Base-by-base conservation (phyloP, 1,140 invertebrate species). In the Melitaea cinxia region DNA sequence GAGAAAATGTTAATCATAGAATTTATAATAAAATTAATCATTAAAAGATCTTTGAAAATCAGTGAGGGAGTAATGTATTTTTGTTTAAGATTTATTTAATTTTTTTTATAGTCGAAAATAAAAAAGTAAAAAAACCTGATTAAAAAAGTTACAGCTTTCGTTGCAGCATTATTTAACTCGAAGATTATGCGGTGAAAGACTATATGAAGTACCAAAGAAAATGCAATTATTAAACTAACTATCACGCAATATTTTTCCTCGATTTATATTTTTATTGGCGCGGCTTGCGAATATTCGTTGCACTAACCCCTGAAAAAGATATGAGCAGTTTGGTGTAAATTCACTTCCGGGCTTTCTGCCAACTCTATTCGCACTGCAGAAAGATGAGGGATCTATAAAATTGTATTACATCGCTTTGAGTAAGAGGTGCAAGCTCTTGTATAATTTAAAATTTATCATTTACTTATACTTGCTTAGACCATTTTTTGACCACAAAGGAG, bases 331-430 rank as follows among this genome's bases (percentile, higher is more conserved):
- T 65, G 71, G 76, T 83, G 75, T 80, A 77, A 83, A 80, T 82
- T 72, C 77, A 72, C 69, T 66, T 70, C 66, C 74, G 82, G 83
- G 84, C 78, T 68, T 64, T 47, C 61, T 84, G 84, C 84, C 84
- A 84, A 84, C 70, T 78, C 66, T 54, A 76, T 82, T 84, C 79
- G 80, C 77, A 83, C 75, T 86, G 80, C 80, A 84, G 77, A 82
- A 80, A 83, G 76, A 84, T 83, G 80, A 80, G 75, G 71, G 73
- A 80, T 82, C 70, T 73, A 76, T 80, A 80, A 78, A 80, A 72
- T 73, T 75, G 73, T 75, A 77, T 77, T 72, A 72, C 70, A 73
- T 67, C 64, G 68, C 53, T 63, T 66, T 57, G 49, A 67, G 42
- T 73, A 73, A 62, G 66, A 73, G 65, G 68, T 77, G 73, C 56